Base-by-base conservation (phyloP, 1,140 invertebrate genomes). In the Marisa cornuarietis region DNA sequence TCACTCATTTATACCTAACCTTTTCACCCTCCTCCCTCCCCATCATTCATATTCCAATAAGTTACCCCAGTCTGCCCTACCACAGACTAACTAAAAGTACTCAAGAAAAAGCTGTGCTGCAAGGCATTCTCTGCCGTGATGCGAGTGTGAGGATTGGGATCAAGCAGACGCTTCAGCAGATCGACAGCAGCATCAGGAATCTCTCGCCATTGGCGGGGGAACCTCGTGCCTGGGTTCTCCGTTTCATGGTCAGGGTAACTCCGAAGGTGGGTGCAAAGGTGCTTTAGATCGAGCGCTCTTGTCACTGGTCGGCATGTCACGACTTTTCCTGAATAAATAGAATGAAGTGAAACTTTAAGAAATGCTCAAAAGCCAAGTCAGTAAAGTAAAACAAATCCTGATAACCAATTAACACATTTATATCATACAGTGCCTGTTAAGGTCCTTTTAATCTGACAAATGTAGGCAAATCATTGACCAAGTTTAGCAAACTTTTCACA, bases 231-330 rank as follows among this genome's bases (percentile, higher is more conserved):
- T 66, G 80, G 84, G 31, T 79, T 80, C 6, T 77, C 66, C 24
- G 83, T 79, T 16, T 78, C 80, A 58, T 54, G 13, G 14, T 71
- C 24, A 10, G 31, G n/a, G 58, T 26, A 54, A 8, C 54, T 52
- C 1, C 86, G 79, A 2, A 89, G 84, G 69, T 85, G 88, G 22
- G 76, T 79, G 72, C 89, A 90, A 73, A 88, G 76, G 13, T 65
- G 82, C 66, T 85, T 81, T 24, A 94, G 80, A 85, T 94, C 91
- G 2, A 94, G 71, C 7, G 92, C 89, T 76, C 90, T 88, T 10
- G 90, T 91, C 0, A 90, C 87, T 79, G 93, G 92, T 84, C 91
- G 93, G 61, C 93, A 92, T 7, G 92, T 91, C 18, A 94, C 84
- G 85, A 92, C 88, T 81, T 94, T 93, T 51, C 91, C 91, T 92